These are phyloP conservation scores for Mizuhopecten yessoensis DNA, from an alignment of 1,140 invertebrate genomes.

Conservation along the genomic window DNA sequence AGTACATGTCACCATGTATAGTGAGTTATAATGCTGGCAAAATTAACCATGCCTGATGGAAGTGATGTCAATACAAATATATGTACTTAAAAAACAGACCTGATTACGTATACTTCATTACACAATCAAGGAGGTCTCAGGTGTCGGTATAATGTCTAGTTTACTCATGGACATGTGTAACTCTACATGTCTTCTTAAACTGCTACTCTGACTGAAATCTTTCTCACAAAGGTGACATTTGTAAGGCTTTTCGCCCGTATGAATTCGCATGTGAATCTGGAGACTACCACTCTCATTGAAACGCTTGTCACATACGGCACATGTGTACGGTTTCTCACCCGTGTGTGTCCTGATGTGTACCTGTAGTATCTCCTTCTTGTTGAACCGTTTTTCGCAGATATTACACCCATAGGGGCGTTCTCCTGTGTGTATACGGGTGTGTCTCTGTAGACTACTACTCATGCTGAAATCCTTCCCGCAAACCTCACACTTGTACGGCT, in stretches of 20 bases:
- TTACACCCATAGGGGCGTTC: conserved; percentile 84
- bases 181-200: background rate
- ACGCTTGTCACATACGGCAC: conserved; percentile 14
- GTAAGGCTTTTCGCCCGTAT: background rate
- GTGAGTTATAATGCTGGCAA: too few species aligned
- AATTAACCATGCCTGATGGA: too few species aligned
- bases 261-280: background rate
- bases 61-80: too few species aligned
- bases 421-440: conserved; percentile 67
- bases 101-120: too few species aligned
- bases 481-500: conserved; percentile 56
- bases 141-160: too few species aligned
- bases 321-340: conserved; percentile 41
- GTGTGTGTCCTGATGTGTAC: conserved; percentile 36
- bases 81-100: too few species aligned
- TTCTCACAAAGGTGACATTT: conserved; percentile 30
- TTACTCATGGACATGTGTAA: too few species aligned
- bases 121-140: too few species aligned
- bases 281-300: background rate
- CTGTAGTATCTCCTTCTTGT: background rate
- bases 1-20: too few species aligned
- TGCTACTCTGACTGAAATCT: background rate
- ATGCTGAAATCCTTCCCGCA: conserved; percentile 58
- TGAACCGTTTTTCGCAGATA: conserved; percentile 85
- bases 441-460: conserved; percentile 48